Base-by-base conservation (phyloP, 2,797 vertebrate species). In the Pseudotriccus pelzelni region DNA sequence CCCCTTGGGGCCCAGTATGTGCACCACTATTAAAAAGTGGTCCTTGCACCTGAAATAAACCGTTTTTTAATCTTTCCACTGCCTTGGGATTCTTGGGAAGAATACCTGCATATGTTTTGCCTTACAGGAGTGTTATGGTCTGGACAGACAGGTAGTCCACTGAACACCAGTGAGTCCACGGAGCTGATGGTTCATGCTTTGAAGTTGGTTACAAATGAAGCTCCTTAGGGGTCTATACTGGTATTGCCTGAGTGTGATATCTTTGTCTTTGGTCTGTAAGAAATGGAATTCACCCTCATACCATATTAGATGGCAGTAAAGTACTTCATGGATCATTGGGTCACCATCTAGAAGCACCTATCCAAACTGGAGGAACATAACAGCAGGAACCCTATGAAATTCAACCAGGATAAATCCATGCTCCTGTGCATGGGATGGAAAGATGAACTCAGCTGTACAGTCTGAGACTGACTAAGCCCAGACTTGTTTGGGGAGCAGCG, bases 191-290 rank as follows among this genome's bases (percentile, higher is more conserved):
- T 18, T 56, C 62, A 46, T 2, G 0, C 30, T 43, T 59, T 0
- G 0, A 76, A 15, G 15, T 0, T 64, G 24, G 15, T 46, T 58
- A 39, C 13, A 84, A 73, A 46, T 25, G 0, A 44, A 30, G 3
- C 1, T 43, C 30, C 52, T 79, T 19, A 17, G 16, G 27, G 6
- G 4, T 64, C 24, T 60, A 12, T 44, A 47, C 15, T 34, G 4
- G 28, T 36, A 44, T 17, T 81, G 7, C 19, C 19, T 2, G 6
- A 41, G 14, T 28, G 15, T 28, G 53, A 4, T 60, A 19, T 69
- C 36, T 82, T 73, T 13, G 3, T 36, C 32, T 32, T 6, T 37
- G 24, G 7, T 44, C 20, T 73, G 14, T 32, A 46, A 85, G 63
- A 76, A 36, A 41, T 14, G 18, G 44, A 94, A 84, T 75, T 84